A percentile compares a stretch with the other conserved stretches of the same genome.
These are phyloP conservation scores for Acanthurus leucopareius DNA, from an alignment of 2,797 vertebrate genomes.

Conservation along the genomic window DNA sequence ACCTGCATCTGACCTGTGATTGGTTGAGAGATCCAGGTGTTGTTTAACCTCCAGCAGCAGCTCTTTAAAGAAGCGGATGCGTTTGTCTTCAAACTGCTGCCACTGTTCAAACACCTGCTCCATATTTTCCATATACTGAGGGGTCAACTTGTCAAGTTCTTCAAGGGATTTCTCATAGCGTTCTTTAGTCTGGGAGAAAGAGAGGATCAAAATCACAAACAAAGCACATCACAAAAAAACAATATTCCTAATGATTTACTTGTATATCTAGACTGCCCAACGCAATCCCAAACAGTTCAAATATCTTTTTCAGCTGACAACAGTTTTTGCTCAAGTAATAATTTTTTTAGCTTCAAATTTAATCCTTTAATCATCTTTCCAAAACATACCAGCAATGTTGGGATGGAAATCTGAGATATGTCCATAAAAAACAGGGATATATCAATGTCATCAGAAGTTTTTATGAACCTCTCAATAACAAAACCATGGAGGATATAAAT, in stretches of 20 bases:
- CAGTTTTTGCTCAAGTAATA: no score
- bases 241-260: no score
- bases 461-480: neutral
- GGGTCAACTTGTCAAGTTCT: conserved; percentile 92
- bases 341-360: no score
- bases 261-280: no score
- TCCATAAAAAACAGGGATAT: neutral
- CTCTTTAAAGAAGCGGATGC: conserved; percentile 92
- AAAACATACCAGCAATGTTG: neutral
- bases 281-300: no score
- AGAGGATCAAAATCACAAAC: neutral
- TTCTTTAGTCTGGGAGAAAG: conserved; percentile 89
- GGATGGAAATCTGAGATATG: neutral
- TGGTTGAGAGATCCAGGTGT: conserved; percentile 95
- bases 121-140: conserved; percentile 99
- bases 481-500: neutral
- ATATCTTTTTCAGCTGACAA: no score
- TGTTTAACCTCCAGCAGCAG: conserved; percentile 93
- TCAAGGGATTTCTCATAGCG: conserved; percentile 95
- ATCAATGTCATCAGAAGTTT: neutral
- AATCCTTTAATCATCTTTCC: no score
- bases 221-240: no score
- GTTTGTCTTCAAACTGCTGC: conserved; percentile 97
- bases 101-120: conserved; percentile 98
- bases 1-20: conserved; percentile 87